Base-by-base conservation (phyloP, 2,888 invertebrate species). In the Tetramorium bicarinatum region DNA sequence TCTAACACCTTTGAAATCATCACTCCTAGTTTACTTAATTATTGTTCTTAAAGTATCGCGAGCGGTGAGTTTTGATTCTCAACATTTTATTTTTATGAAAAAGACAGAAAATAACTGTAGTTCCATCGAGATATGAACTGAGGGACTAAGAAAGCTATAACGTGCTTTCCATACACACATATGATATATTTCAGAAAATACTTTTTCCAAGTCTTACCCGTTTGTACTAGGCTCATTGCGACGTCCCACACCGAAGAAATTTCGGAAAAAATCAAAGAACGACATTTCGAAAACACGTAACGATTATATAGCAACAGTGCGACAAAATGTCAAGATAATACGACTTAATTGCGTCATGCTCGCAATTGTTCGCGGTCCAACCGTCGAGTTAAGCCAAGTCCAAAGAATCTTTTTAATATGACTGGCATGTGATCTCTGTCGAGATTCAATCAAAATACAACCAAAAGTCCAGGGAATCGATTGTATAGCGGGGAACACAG, bases 201-300 rank as follows among this genome's bases (percentile, higher is more conserved):
- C 52, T 0, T 41, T 3, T 34, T 34, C 3, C n/a, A 61, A 34
- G 56, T 29, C 82, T 91, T 82, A 93, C 94, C 92, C 87, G 9
- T 87, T 80, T 64, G 87, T 87, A 44, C 86, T 75, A 64, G 90
- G 88, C 52, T 92, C 88, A 44, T 88, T 84, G 44, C 80, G 83
- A 25, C 83, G 86, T 59, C 80, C 79, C 61, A 71, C 59, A 59
- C 89, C 89, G 81, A 94, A 90, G 44, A 94, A 77, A 81, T 92
- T 91, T 75, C 92, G 91, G 52, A 94, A 91, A 77, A 91, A 92
- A 77, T 92, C 88, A 41, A 92, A 86, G 29, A 94, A 82, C 71
- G 92, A 85, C 94, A 94, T 94, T 82, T 85, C 86, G 74, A 25
- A 79, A 15, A 3, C 18, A 62, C 13, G 21, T n/a, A 18, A 3